Percentiles rank a stretch among this genome's conserved stretches.
phyloP scores from a whole-genome alignment of 2,797 vertebrate genomes.

The Crocidura indochinensis region DNA sequence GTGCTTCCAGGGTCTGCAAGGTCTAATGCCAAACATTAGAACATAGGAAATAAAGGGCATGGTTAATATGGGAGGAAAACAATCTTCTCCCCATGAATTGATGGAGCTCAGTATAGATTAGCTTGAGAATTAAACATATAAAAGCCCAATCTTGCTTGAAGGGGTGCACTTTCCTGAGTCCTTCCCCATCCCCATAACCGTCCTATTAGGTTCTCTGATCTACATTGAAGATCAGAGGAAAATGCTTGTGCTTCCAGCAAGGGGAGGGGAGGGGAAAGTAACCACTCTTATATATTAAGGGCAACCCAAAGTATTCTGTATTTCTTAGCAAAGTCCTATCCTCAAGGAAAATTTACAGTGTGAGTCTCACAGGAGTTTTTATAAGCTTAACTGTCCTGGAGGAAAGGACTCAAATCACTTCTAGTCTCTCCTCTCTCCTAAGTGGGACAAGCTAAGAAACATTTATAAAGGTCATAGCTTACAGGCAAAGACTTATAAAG shows the following conservation, averaged over 20 bases:
- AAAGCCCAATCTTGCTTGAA: background rate
- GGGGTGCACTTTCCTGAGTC: background rate
- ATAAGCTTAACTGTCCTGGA: background rate
- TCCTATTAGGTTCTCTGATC: background rate
- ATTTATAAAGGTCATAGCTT: background rate
- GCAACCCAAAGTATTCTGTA: background rate
- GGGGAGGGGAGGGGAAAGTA: too few species aligned
- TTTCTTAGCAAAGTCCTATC: background rate
- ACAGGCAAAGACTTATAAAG: background rate
- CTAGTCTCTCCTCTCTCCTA: background rate
- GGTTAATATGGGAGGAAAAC: background rate
- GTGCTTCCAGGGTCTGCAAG: background rate
- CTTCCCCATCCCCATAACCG: background rate
- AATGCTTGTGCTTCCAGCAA: background rate
- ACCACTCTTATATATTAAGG: background rate
- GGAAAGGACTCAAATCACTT: background rate
- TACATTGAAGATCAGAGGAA: background rate
- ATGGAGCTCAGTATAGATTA: background rate
- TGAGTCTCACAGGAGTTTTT: background rate
- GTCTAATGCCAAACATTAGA: background rate
- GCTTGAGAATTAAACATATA: background rate
- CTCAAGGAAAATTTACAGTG: background rate
- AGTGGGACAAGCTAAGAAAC: background rate
- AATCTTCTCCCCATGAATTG: background rate
- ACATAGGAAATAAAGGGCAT: background rate